Conservation (phyloP, 2,797 vertebrate genomes). For the Myiotriccus ornatus region DNA sequence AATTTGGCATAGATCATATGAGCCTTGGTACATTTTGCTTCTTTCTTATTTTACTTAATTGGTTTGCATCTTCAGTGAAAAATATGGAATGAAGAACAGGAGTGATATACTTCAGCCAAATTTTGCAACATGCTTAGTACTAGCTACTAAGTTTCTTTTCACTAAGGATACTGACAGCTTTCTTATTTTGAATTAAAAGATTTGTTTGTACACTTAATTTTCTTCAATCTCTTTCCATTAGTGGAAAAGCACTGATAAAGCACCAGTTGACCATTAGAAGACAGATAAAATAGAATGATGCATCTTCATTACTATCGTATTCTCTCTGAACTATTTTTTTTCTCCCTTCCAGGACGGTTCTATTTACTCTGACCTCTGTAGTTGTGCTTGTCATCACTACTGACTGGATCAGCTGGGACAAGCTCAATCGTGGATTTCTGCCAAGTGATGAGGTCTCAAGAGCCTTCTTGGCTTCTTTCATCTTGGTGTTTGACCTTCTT, state of each 20-base stretch:
- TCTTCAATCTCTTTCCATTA: neutral
- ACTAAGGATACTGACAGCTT: neutral
- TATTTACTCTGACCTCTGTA: constrained; percentile 91
- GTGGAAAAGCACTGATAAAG: neutral
- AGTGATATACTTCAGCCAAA: neutral
- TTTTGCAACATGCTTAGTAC: neutral
- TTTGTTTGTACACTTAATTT: neutral
- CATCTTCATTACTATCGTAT: neutral
- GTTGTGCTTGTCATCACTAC: constrained; percentile 96
- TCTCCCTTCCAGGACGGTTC: constrained; percentile 85
- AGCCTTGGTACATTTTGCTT: neutral
- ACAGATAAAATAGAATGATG: constrained; percentile 1
- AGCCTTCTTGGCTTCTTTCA: constrained; percentile 97
- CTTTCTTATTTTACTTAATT: neutral
- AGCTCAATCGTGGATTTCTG: constrained; percentile 94
- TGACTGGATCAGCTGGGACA: constrained; percentile 99
- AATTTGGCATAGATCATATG: neutral
- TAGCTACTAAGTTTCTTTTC: neutral
- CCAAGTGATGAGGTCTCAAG: constrained; percentile 97
- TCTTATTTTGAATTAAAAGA: neutral
- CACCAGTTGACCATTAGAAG: neutral
- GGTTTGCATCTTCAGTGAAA: neutral
- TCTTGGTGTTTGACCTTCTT: constrained; percentile 98
- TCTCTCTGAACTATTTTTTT: constrained; percentile 8
- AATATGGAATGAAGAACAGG: neutral